Conservation (phyloP, 2,113 vertebrate genomes). For the Tupaia tana region DNA sequence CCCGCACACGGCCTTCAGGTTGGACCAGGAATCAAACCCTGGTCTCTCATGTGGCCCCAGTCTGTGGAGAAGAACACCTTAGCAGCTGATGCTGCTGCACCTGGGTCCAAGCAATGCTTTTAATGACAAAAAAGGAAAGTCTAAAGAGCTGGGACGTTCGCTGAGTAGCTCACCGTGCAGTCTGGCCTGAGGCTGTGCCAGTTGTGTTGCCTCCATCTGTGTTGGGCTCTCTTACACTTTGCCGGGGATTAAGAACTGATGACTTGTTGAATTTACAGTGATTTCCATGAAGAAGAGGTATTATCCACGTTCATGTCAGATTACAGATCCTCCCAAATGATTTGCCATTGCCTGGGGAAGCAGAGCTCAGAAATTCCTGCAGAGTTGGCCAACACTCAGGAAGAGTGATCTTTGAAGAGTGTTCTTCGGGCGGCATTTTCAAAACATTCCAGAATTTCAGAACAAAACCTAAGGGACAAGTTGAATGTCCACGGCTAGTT, state of each 20-base stretch:
- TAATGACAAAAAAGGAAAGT: slow-evolving; percentile 21
- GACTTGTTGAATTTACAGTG: not conserved
- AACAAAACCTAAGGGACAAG: not conserved
- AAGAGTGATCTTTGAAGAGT: not conserved
- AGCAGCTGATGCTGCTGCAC: too few species aligned
- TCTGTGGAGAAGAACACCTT: too few species aligned
- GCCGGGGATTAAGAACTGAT: not conserved
- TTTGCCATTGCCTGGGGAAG: not conserved
- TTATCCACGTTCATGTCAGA: not conserved
- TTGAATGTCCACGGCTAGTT: not conserved
- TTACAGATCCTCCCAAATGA: not conserved
- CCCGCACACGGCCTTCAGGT: too few species aligned
- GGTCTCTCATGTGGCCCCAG: too few species aligned
- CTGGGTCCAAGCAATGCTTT: not conserved
- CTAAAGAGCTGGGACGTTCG: not conserved
- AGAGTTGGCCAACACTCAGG: not conserved
- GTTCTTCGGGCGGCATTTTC: not conserved
- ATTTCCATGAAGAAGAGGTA: not conserved
- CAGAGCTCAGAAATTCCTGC: not conserved
- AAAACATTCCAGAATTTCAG: slow-evolving; percentile 7
- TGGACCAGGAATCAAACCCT: too few species aligned
- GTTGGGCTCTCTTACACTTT: not conserved
- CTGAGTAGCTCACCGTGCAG: not conserved
- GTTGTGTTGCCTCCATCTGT: not conserved
- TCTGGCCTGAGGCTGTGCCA: not conserved